These are phyloP conservation scores for Malacoctenus gilli DNA, from an alignment of 2,797 vertebrate species.

Conservation along the genomic window DNA sequence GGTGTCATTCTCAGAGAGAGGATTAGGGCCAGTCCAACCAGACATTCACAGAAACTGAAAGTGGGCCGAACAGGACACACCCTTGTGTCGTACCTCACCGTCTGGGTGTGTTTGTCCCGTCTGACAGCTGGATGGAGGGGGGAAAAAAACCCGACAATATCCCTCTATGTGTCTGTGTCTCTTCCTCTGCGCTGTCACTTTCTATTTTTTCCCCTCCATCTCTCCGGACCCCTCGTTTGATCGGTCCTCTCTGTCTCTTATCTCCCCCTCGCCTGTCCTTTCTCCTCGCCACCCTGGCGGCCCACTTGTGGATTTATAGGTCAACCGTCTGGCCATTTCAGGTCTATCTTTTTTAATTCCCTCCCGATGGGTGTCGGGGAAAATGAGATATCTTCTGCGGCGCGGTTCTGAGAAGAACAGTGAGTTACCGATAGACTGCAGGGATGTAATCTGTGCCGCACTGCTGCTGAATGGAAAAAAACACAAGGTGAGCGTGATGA, in stretches of 20 bases:
- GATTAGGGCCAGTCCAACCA: conserved; percentile 60
- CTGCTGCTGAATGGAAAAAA: conserved; percentile 23
- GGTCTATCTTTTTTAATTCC: conserved; percentile 64
- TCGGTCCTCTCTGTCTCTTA: conserved; percentile 23
- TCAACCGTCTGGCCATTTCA: conserved; percentile 63
- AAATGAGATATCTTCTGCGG: conserved; percentile 49
- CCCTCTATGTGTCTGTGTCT: conserved; percentile 21
- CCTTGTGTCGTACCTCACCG: conserved; percentile 39
- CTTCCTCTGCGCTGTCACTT: conserved; percentile 10
- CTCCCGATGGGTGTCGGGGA: conserved; percentile 41
- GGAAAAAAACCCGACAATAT: conserved; percentile 21
- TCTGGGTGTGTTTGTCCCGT: conserved; percentile 54
- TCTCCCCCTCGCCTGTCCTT: conserved; percentile 35
- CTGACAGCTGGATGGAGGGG: conserved; percentile 41
- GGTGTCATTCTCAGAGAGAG: conserved; percentile 54
- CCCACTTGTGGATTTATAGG: conserved; percentile 72
- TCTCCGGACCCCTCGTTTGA: conserved; percentile 28
- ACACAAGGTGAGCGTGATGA: conserved; percentile 2
- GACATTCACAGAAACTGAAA: conserved; percentile 54
- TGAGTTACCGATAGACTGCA: conserved; percentile 46
- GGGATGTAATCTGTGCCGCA: conserved; percentile 40
- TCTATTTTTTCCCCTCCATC: conserved; percentile 2
- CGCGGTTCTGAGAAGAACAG: conserved; percentile 35
- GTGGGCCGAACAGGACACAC: conserved; percentile 54
- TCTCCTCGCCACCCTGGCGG: conserved; percentile 34